Conservation (phyloP, 2,113 vertebrate species). For the Thryonomys swinderianus region DNA sequence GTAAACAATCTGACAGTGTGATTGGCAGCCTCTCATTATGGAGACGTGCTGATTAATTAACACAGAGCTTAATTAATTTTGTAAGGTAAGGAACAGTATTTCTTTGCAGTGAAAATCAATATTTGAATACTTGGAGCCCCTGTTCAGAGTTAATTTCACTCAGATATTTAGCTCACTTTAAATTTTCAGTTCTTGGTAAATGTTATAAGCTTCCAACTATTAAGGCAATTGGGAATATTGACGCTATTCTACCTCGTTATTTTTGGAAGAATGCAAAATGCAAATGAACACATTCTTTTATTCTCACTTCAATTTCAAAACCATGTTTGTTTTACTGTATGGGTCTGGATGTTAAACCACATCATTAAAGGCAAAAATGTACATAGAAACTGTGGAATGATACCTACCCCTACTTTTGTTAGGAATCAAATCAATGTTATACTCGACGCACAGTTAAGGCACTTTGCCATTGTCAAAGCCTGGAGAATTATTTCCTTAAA, state of each 20-base stretch:
- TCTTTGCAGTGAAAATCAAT: conserved; percentile 73
- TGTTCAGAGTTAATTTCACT: conserved; percentile 60
- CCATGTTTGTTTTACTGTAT: background rate
- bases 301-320: conserved; percentile 44
- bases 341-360: background rate
- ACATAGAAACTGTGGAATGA: background rate
- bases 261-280: conserved; percentile 59
- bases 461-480: background rate
- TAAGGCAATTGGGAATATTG: conserved; percentile 65
- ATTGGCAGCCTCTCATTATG: conserved; percentile 83
- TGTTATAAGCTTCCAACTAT: conserved; percentile 62
- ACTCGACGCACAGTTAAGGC: background rate
- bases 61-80: conserved; percentile 83
- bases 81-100: conserved; percentile 75
- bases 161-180: conserved; percentile 67
- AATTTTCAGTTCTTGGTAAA: conserved; percentile 67
- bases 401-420: background rate
- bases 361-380: background rate
- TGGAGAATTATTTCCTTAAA: background rate
- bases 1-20: conserved; percentile 82
- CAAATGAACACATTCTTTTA: conserved; percentile 49
- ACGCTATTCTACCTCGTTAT: conserved; percentile 55
- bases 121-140: conserved; percentile 61
- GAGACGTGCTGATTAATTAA: conserved; percentile 82
- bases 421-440: background rate